Conservation (phyloP, 2,797 vertebrate species). For the Sandelia bainsii region DNA sequence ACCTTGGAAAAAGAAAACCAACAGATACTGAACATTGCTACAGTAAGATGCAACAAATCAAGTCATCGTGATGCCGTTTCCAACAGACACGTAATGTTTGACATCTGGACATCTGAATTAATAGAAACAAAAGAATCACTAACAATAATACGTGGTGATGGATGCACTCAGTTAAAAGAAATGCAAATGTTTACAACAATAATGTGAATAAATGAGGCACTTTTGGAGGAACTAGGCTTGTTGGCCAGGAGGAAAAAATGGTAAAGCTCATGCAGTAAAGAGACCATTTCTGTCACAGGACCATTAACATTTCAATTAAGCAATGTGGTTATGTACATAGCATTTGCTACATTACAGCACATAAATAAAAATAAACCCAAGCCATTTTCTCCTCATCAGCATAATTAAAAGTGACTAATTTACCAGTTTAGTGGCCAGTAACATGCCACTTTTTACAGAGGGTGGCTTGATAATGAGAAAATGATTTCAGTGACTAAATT, state of each 20-base stretch:
- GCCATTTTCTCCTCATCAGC: constrained; percentile 72
- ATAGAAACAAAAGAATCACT: constrained; percentile 13
- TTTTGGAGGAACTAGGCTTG: constrained; percentile 55
- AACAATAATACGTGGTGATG: constrained; percentile 32
- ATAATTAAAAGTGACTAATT: constrained; percentile 85
- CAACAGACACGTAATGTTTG: constrained; percentile 24
- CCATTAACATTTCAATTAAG: constrained; percentile 75
- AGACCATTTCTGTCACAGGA: constrained; percentile 43
- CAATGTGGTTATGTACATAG: constrained; percentile 58
- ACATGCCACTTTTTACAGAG: constrained; percentile 77
- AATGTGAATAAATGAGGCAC: constrained; percentile 77
- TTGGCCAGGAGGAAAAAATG: constrained; percentile 17
- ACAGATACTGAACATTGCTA: constrained; percentile 2
- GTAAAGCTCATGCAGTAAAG: constrained; percentile 29
- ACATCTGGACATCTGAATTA: constrained; percentile 23
- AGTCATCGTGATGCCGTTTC: constrained; percentile 26
- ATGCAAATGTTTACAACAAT: constrained; percentile 73
- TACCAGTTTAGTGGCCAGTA: constrained; percentile 80
- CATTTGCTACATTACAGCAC: constrained; percentile 72
- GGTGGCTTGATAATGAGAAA: constrained; percentile 80
- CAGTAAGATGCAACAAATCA: constrained; percentile 16
- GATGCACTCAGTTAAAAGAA: constrained; percentile 54
- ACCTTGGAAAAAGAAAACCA: constrained; percentile 19
- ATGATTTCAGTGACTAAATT: constrained; percentile 83
- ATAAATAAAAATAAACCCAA: constrained; percentile 72